These are phyloP conservation scores for Cantharis rufa DNA, from an alignment of 2,888 invertebrate genomes.

Conservation along the genomic window DNA sequence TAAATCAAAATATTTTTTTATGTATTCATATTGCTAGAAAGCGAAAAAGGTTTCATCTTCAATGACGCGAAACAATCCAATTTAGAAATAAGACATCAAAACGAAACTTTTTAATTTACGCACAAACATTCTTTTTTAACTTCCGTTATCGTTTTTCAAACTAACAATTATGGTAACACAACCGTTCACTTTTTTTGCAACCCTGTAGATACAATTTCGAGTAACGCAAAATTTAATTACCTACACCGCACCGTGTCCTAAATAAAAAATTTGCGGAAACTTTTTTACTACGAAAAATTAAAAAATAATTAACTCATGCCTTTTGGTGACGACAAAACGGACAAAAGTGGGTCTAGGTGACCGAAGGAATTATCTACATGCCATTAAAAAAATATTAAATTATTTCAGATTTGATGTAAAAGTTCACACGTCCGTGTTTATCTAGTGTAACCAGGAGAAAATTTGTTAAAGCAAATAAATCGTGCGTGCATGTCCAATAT, in stretches of 20 bases:
- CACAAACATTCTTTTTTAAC: neutral
- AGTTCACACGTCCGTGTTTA: slow-evolving; percentile 2
- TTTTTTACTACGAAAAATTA: neutral
- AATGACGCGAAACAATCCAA: neutral
- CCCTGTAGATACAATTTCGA: neutral
- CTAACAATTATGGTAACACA: neutral
- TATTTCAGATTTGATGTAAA: neutral
- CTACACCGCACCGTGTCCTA: neutral
- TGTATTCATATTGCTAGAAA: neutral
- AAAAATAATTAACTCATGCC: neutral
- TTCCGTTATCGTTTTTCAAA: neutral
- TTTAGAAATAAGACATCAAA: neutral
- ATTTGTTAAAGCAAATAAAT: slow-evolving; percentile 7
- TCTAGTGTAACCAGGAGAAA: slow-evolving; percentile 12
- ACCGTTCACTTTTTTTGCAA: neutral
- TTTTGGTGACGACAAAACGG: neutral
- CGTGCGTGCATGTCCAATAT: slow-evolving; percentile 9
- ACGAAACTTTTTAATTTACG: neutral
- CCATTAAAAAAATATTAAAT: neutral
- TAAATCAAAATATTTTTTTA: neutral
- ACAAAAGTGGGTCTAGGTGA: neutral
- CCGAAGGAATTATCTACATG: neutral
- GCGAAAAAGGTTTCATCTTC: neutral
- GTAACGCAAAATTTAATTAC: neutral
- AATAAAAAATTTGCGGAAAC: neutral